These are phyloP conservation scores for Corythornis cristatus DNA, from an alignment of 2,113 vertebrate species.

Conservation along the genomic window DNA sequence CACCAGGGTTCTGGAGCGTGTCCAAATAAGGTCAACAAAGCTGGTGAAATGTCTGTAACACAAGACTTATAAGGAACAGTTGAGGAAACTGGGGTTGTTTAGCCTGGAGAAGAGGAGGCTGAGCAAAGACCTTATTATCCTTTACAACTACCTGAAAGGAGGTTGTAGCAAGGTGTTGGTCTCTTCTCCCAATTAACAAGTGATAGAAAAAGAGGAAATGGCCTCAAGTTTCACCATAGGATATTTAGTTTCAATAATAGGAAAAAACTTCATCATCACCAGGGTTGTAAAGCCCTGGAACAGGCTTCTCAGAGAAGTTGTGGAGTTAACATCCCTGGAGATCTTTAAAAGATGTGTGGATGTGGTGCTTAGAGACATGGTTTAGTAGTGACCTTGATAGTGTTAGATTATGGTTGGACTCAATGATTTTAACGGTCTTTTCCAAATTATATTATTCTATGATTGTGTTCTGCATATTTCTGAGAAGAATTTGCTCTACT, in stretches of 20 bases:
- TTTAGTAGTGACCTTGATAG: background rate
- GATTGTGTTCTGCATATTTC: background rate
- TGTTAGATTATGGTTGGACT: background rate
- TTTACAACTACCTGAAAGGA: background rate
- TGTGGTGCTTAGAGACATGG: background rate
- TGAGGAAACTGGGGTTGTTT: background rate
- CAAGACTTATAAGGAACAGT: too few species aligned
- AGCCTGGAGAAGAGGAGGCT: background rate
- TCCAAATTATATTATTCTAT: background rate
- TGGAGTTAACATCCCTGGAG: too few species aligned
- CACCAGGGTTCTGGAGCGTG: background rate
- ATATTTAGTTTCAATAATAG: background rate
- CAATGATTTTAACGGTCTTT: background rate
- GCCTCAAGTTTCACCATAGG: background rate
- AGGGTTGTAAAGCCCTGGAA: background rate
- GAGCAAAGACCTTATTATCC: background rate
- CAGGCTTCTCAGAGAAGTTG: background rate
- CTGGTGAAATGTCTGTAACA: too few species aligned
- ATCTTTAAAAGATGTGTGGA: background rate
- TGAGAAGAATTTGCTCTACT: background rate
- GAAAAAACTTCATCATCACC: background rate
- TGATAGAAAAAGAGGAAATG: fast-evolving
- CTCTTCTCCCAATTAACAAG: background rate
- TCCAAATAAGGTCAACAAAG: background rate
- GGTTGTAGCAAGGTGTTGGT: fast-evolving